Base-by-base conservation (phyloP, 2,888 invertebrate genomes). In the Tridacna crocea region DNA sequence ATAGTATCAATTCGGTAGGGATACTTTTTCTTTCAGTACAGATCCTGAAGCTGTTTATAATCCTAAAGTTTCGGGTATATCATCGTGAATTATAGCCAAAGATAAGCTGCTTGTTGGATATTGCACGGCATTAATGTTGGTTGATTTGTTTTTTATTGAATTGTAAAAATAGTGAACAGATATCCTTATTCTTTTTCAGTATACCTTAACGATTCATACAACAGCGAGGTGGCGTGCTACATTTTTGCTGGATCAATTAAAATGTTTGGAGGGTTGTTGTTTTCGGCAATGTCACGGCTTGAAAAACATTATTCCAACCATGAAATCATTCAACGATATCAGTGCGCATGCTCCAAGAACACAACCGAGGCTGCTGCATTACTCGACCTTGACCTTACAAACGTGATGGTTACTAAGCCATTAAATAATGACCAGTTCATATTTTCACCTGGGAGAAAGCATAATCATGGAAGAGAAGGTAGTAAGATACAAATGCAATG, bases 251-350 rank as follows among this genome's bases (percentile, higher is more conserved):
- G 93, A 13, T 83, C 87, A 12, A 65, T 90, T 48, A 91, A 92
- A 92, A 77, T 93, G 66, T 77, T 89, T 68, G 93, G 92, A 3
- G 91, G 92, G 48, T 79, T 92, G 10, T 75, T 92, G 46, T 90
- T 93, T 79, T 93, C 92, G 82, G 88, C 89, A 68, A 93, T 93
- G 92, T 91, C 93, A 36, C 90, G 88, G 63, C 91, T 92, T 58
- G 90, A 92, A 75, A 88, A 89, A 27, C 93, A 93, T 79, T 88
- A 88, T 51, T 93, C 93, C 74, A 93, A 93, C 84, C 88, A 91
- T 73, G 92, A 91, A 79, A 91, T 93, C 73, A 90, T 93, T 72
- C 92, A 93, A 85, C 91, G 90, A 75, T 90, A 92, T 47, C 90
- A 88, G 77, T 90, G 89, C 80, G 87, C 87, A 65, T 89, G 89